phyloP scores from a whole-genome alignment of 2,888 invertebrate species.

The Pristionchus mayeri region DNA sequence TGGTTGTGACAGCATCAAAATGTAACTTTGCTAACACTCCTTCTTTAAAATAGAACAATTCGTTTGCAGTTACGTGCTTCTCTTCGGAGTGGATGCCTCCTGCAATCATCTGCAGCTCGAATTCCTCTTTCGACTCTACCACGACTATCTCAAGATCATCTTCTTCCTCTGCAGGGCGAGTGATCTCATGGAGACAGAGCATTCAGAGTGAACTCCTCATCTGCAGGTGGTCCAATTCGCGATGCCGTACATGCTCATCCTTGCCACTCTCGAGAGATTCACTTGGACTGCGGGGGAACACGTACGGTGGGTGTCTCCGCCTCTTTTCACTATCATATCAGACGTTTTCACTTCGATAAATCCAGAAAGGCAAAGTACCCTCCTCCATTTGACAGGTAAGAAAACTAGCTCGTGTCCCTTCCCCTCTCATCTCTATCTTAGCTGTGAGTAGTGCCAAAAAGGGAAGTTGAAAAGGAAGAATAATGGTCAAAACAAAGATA shows the following conservation, averaged over 20 bases:
- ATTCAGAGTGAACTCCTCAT: neutral
- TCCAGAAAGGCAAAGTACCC: conserved; percentile 24
- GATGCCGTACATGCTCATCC: conserved; percentile 65
- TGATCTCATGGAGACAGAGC: no score
- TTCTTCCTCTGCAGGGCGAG: conserved; percentile 61
- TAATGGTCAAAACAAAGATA: conserved; percentile 25
- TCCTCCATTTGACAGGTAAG: conserved; percentile 27
- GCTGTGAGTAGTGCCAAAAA: neutral
- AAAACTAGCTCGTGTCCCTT: neutral
- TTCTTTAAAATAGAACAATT: no score
- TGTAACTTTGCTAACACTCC: no score
- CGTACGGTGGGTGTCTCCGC: conserved; percentile 54
- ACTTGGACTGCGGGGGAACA: conserved; percentile 63
- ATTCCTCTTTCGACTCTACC: conserved; percentile 61
- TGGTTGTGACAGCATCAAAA: no score
- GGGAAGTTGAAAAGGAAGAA: neutral
- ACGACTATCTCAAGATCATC: conserved; percentile 60
- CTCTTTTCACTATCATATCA: conserved; percentile 3
- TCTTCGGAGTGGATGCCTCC: conserved; percentile 67
- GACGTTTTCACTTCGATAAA: neutral
- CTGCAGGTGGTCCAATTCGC: conserved; percentile 64
- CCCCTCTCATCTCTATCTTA: conserved; percentile 7
- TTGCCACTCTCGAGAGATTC: conserved; percentile 66
- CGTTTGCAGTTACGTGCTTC: conserved; percentile 55
- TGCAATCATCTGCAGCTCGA: conserved; percentile 27